phyloP scores from a whole-genome alignment of 2,888 invertebrate genomes.

The Apomyelois bistriatella region DNA sequence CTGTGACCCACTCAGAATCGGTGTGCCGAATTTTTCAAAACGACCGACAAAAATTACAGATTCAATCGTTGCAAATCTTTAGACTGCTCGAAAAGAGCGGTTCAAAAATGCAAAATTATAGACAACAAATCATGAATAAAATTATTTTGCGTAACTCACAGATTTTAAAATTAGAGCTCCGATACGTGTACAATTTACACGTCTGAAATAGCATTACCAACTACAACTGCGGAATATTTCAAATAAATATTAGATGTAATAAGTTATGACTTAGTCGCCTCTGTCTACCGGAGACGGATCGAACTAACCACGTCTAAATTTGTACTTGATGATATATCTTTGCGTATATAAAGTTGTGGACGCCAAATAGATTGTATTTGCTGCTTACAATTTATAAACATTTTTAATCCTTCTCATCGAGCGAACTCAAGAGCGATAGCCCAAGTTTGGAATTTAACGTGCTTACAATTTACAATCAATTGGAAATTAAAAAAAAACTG shows the following conservation, averaged over 20 bases:
- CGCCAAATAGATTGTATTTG: slow-evolving; percentile 59
- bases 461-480: slow-evolving; percentile 56
- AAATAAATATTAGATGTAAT: slow-evolving; percentile 33
- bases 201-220: neutral
- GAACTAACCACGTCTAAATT: slow-evolving; percentile 62
- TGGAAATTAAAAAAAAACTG: too few species aligned
- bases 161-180: too few species aligned
- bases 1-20: too few species aligned
- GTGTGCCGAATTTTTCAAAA: too few species aligned
- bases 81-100: too few species aligned
- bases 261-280: slow-evolving; percentile 49
- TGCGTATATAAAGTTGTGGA: slow-evolving; percentile 56
- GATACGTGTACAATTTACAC: neutral
- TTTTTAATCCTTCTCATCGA: slow-evolving; percentile 25
- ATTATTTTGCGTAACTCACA: too few species aligned
- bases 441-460: slow-evolving; percentile 45
- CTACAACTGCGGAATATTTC: slow-evolving; percentile 21
- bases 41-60: too few species aligned
- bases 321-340: slow-evolving; percentile 67
- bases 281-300: slow-evolving; percentile 35
- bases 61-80: too few species aligned
- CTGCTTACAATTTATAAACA: slow-evolving; percentile 39
- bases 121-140: too few species aligned
- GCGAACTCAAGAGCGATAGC: slow-evolving; percentile 14
- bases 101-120: too few species aligned